Base-by-base conservation (phyloP, 2,797 vertebrate species). In the Poliocrania exsul region DNA sequence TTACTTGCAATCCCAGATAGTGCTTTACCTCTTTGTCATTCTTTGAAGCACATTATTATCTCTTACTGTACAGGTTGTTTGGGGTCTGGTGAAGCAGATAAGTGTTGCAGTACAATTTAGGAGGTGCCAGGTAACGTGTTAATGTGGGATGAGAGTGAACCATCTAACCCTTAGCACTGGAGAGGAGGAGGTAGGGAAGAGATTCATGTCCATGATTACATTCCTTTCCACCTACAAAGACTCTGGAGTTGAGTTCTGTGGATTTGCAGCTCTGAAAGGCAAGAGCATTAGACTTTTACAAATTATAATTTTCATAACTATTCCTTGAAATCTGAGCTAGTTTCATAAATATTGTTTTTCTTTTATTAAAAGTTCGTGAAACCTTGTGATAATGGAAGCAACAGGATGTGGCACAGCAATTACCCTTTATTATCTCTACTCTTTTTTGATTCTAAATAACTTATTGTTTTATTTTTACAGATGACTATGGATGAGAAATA, bases 401-500 rank as follows among this genome's bases (percentile, higher is more conserved):
- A 84, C 23, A 80, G 85, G 46, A 73, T 53, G 50, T 60, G 40
- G n/a, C 70, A 83, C 38, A 78, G 29, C 51, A 47, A 26, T 78
- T 90, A 28, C 13, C 5, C 65, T 53, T 38, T 79, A 20, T 64
- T 57, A 46, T 29, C 26, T n/a, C 6, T 64, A 46, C 71, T 37
- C 16, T 51, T 82, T 46, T 54, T 38, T 71, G 8, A 47, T 79
- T 84, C 19, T 23, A 50, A 84, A 6, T 64, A 33, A 61, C 1
- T 1, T 46, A 21, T 51, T 97, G 78, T 86, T 97, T 88, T 96
- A 24, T 61, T 93, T 94, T 97, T 98, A 56, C 98, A 99, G 99
- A 99, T 99, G 99, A 99, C 99, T 85, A 99, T 99, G 99, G 99
- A 99, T 97, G 99, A 99, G 97, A 99, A 99, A 97, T 99, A 99